phyloP scores from a whole-genome alignment of 1,140 invertebrate genomes.

The Drosophila neocordata region DNA sequence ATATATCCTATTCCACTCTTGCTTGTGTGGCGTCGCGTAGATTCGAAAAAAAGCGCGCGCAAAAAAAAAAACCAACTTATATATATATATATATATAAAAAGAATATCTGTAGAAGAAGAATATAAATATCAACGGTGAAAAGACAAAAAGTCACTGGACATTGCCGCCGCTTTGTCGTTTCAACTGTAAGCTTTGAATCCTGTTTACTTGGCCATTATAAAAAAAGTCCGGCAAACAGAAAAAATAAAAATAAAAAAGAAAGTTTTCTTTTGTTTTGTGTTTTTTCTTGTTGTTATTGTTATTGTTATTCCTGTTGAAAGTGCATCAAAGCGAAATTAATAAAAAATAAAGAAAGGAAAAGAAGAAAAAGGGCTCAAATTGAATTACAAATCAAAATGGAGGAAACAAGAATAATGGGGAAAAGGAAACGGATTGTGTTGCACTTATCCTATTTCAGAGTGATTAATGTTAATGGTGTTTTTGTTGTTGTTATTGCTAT shows the following conservation, averaged over 20 bases:
- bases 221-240: conserved; percentile 61
- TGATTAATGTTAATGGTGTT: conserved; percentile 14
- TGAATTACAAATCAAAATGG: conserved; percentile 25
- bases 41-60: conserved; percentile 62
- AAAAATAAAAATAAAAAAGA: neutral
- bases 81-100: conserved; percentile 16
- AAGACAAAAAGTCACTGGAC: conserved; percentile 31
- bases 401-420: conserved; percentile 59
- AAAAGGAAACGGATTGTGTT: conserved; percentile 72
- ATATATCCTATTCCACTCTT: too few species aligned
- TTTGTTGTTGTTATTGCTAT: conserved; percentile 11
- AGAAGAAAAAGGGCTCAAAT: conserved; percentile 56
- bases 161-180: conserved; percentile 38
- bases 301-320: conserved; percentile 46
- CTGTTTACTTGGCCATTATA: conserved; percentile 77
- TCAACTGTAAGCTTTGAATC: conserved; percentile 61
- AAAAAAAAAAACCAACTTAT: conserved; percentile 48
- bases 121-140: conserved; percentile 25
- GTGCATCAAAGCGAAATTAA: conserved; percentile 57
- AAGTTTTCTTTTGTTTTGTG: conserved; percentile 50
- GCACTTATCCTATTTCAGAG: conserved; percentile 54
- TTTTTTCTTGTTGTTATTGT: conserved; percentile 47
- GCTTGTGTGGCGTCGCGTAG: conserved; percentile 21
- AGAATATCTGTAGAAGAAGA: conserved; percentile 8
- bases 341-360: conserved; percentile 37